These are phyloP conservation scores for Cottoperca gobio DNA, from an alignment of 2,797 vertebrate genomes.

Conservation along the genomic window DNA sequence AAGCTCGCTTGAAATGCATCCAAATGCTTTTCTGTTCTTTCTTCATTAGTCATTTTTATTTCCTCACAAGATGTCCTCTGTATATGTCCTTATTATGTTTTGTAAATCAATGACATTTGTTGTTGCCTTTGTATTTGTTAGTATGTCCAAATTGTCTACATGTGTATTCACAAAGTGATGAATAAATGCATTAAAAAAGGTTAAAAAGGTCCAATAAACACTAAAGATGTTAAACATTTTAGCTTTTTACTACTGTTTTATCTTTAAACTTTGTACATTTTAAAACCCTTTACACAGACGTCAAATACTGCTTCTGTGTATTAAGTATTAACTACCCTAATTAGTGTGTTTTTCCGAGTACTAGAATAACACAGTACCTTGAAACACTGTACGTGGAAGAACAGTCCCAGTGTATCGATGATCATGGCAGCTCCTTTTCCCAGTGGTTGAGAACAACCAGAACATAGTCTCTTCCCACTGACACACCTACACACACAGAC, in stretches of 20 bases:
- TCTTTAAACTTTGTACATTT: neutral
- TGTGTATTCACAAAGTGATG: too few species aligned
- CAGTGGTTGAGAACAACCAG: conserved; percentile 91
- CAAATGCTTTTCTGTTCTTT: too few species aligned
- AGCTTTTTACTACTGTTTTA: too few species aligned
- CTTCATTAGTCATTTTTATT: too few species aligned
- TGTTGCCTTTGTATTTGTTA: too few species aligned
- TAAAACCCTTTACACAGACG: neutral
- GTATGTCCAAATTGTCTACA: too few species aligned
- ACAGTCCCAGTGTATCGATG: conserved; percentile 94
- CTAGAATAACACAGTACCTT: conserved; percentile 80
- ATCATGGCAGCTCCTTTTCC: conserved; percentile 99
- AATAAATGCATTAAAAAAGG: too few species aligned
- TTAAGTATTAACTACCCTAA: neutral
- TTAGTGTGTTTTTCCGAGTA: neutral
- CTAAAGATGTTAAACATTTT: neutral
- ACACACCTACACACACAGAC: conserved; percentile 87
- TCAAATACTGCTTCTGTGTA: neutral
- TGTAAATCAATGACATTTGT: too few species aligned
- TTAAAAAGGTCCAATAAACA: neutral
- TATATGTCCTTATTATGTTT: too few species aligned
- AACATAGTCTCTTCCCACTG: conserved; percentile 95
- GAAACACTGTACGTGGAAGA: conserved; percentile 98
- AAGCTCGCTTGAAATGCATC: too few species aligned
- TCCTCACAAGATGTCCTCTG: too few species aligned